Base-by-base conservation (phyloP, 2,888 invertebrate species). In the Melanostoma mellinum region DNA sequence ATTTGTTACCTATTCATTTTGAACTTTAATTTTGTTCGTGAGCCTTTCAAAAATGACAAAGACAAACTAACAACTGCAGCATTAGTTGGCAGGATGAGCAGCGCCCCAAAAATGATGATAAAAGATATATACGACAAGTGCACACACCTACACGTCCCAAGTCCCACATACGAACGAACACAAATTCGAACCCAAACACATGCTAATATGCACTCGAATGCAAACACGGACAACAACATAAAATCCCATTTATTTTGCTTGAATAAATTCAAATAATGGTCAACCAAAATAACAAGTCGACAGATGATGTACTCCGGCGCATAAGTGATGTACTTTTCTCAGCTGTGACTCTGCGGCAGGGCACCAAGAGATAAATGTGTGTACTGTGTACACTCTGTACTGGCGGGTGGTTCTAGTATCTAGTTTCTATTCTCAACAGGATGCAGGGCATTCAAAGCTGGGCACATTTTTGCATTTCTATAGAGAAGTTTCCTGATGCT, bases 251-350 rank as follows among this genome's bases (percentile, higher is more conserved):
- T 85, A 85, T 79, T 85, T 85, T 85, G 85, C 85, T 85, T 85
- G 85, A 85, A 85, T 80, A 85, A 85, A 80, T 85, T 85, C 85
- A 76, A 85, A 85, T 85, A 85, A 85, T 85, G 85, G 85, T 85
- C 80, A 85, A 80, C 85, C 85, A 80, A 80, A 85, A 85, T 85
- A 85, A 85, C 85, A 85, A 80, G 85, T 85, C 80, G 72, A 76
- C 85, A 85, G 85, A 79, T 85, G 85, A 84, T 84, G 84, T 79
- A 84, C 84, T 78, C 78, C 67, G 78, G 84, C 78, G 78, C 84
- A 84, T 84, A 79, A 84, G 84, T 84, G 84, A 84, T 84, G 84
- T 84, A 79, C 84, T 84, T 84, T 84, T 84, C 74, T 84, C 84
- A 82, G 82, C 77, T 82, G 82, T 82, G 82, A 82, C 82, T 82